These are phyloP conservation scores for Hetaerina titia DNA, from an alignment of 2,888 invertebrate species.

Conservation along the genomic window DNA sequence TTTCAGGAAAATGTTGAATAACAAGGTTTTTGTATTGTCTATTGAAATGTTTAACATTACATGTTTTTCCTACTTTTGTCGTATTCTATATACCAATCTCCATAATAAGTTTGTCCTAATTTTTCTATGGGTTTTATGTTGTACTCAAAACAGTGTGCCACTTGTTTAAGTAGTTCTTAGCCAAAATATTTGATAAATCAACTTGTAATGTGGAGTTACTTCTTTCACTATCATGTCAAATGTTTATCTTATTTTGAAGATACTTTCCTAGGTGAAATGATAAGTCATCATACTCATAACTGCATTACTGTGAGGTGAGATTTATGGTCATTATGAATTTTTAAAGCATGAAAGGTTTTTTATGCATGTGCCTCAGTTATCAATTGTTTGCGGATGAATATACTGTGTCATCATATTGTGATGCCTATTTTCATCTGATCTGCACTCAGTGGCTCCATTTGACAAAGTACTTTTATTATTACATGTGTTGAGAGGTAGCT, in stretches of 20 bases:
- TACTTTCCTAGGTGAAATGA: not conserved
- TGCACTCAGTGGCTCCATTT: not conserved
- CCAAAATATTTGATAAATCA: not conserved
- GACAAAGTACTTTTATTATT: not conserved
- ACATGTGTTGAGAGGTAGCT: not conserved
- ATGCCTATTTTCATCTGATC: not conserved
- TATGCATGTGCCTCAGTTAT: not conserved
- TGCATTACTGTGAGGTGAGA: not conserved
- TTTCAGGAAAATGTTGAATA: constrained; percentile 7
- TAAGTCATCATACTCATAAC: not conserved
- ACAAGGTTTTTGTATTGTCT: not conserved
- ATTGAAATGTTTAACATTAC: not conserved
- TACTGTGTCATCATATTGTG: not conserved
- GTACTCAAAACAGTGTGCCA: not conserved
- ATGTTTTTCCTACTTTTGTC: not conserved
- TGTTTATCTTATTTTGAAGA: not conserved
- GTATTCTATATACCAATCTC: not conserved
- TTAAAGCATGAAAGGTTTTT: not conserved
- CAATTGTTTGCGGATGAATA: not conserved
- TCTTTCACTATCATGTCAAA: not conserved
- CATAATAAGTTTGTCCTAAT: not conserved
- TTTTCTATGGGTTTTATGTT: not conserved
- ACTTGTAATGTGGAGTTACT: not conserved
- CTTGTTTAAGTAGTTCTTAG: not conserved
- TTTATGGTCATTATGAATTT: not conserved